Percentiles rank a stretch among this genome's conserved stretches.
Conservation (phyloP, 1,140 invertebrate genomes). For the Neodiprion pinetum region DNA sequence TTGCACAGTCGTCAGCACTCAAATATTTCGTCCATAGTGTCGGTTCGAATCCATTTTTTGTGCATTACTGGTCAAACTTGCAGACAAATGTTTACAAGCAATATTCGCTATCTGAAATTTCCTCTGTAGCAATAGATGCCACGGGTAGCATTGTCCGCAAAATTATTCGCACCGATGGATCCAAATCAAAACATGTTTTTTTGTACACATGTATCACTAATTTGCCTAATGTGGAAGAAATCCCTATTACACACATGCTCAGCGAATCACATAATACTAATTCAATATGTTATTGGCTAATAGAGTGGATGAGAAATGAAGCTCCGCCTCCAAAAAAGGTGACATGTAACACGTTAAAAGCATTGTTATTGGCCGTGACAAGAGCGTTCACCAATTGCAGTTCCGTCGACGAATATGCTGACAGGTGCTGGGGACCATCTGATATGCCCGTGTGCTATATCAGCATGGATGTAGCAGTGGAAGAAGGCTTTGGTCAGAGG, state of each 20-base stretch:
- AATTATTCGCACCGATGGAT: slow-evolving; percentile 11
- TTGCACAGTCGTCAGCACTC: slow-evolving; percentile 17
- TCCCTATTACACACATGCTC: slow-evolving; percentile 30
- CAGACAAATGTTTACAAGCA: slow-evolving; percentile 19
- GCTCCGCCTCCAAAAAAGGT: slow-evolving; percentile 27
- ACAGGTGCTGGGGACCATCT: background rate
- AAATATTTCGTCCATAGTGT: slow-evolving; percentile 24
- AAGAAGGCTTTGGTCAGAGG: too few relatives aligned
- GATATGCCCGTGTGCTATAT: slow-evolving; percentile 1
- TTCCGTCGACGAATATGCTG: slow-evolving; percentile 15
- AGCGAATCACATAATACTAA: slow-evolving; percentile 29
- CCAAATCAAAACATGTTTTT: slow-evolving; percentile 10
- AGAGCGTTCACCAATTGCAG: slow-evolving; percentile 23
- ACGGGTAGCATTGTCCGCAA: slow-evolving; percentile 19
- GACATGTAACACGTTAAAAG: slow-evolving; percentile 27
- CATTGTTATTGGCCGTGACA: slow-evolving; percentile 26
- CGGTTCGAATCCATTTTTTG: slow-evolving; percentile 18
- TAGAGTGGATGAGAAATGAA: slow-evolving; percentile 15
- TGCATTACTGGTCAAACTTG: slow-evolving; percentile 28
- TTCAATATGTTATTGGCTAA: slow-evolving; percentile 27
- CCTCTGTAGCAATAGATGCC: slow-evolving; percentile 22
- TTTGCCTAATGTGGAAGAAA: background rate
- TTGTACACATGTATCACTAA: slow-evolving; percentile 18
- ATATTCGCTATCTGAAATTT: slow-evolving; percentile 11
- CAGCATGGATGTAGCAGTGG: slow-evolving; percentile 13